A percentile compares a stretch with the other conserved stretches of the same genome.
Evolutionary conservation across 1,140 invertebrate species (phyloP).

Genomic region (Archivesica marissinica): DNA sequence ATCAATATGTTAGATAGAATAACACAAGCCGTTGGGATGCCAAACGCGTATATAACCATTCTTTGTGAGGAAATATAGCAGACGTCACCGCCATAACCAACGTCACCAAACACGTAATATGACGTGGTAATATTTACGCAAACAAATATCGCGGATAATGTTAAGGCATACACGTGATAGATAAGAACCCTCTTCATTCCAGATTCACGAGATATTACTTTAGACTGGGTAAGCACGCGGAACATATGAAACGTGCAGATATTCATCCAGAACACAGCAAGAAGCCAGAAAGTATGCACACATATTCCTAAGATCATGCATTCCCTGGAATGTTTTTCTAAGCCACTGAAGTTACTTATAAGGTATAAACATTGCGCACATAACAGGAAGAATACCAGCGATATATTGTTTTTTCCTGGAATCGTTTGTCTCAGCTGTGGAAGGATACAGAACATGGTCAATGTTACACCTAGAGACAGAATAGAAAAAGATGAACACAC

Average conservation of each 20-base stretch:
- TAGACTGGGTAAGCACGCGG: background rate
- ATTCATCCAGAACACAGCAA: constrained; percentile 51
- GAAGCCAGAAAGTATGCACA: background rate
- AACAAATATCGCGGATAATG: background rate
- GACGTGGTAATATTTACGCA: background rate
- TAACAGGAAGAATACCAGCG: background rate
- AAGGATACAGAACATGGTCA: background rate
- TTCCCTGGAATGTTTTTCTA: background rate
- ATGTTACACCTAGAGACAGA: background rate
- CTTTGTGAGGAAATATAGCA: constrained; percentile 40
- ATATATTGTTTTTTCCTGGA: constrained; percentile 40
- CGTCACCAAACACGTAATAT: background rate
- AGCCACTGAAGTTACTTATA: background rate
- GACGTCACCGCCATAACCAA: constrained; percentile 23
- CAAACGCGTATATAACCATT: constrained; percentile 29
- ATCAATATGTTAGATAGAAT: constrained; percentile 8
- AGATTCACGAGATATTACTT: background rate
- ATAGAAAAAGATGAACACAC: constrained; percentile 1
- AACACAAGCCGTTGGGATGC: background rate
- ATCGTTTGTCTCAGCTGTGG: background rate
- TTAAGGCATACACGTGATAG: background rate
- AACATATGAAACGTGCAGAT: constrained; percentile 53
- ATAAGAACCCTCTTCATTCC: background rate
- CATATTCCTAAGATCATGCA: constrained; percentile 19
- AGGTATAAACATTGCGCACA: constrained; percentile 14